Evolutionary conservation across 2,888 invertebrate genomes (phyloP), one percentile per base, ranked within the genome.

Genomic region (Apamea anceps): DNA sequence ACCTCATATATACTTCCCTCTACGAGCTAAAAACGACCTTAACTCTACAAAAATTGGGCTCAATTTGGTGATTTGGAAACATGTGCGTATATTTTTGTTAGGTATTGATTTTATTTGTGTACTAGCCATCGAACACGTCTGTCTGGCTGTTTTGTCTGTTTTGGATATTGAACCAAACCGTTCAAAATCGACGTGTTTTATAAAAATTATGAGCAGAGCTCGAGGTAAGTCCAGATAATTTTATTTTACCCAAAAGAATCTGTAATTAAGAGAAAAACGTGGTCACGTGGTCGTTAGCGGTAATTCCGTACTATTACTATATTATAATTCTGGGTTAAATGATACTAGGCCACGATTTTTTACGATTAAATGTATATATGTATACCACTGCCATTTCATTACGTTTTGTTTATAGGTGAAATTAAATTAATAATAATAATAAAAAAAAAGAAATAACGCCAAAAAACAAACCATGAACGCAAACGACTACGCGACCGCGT

Each of bases 61-160:
- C n/a, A 51, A 54, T 67, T 79, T 74, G 1, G 15, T 13, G 21
- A n/a, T 67, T 45, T 15, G 10, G 18, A 21, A 1, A 1, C 21
- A n/a, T 28, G 3, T 25, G 18, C 37, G 42, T 54, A 70, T 80
- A 51, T 62, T 66, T 79, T 72, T 81, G 77, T 67, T 32, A 66
- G 72, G 21, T 86, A 85, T 85, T 86, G 85, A 86, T 86, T 83
- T 86, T 76, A 80, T 78, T 77, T 79, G 75, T 85, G 60, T 79
- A 79, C 48, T 75, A 65, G n/a, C 45, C 63, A 75, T 76, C 70
- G 78, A 60, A 70, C 54, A 72, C 74, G 85, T 79, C 66, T 63
- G 85, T 81, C 74, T 85, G 86, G 54, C 2, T 73, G 63, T 72
- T 77, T 73, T 62, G 63, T 48, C 42, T 62, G 75, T 80, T 81